Conservation (phyloP, 2,888 invertebrate species). For the Lasioglossum pauxillum region DNA sequence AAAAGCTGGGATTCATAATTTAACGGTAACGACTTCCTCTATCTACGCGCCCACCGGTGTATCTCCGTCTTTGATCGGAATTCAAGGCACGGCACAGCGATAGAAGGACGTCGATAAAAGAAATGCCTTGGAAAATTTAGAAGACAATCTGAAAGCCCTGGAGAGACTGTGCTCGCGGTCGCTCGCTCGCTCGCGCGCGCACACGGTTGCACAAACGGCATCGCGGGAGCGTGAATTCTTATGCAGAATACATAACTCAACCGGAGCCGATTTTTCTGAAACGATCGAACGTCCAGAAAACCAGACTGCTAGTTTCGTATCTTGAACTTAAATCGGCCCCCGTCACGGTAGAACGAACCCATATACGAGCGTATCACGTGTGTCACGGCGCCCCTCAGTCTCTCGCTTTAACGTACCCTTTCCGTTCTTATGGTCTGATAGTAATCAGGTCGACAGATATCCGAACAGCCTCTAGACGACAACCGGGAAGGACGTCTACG, state of each 20-base stretch:
- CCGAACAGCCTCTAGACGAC: slow-evolving; percentile 69
- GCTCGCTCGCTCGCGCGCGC: background rate
- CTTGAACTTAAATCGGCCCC: slow-evolving; percentile 56
- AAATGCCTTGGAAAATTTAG: slow-evolving; percentile 36
- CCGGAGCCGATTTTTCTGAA: slow-evolving; percentile 17
- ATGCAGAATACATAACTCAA: slow-evolving; percentile 20
- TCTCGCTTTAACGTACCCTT: slow-evolving; percentile 46
- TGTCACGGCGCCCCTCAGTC: slow-evolving; percentile 54
- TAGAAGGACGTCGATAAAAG: slow-evolving; percentile 15
- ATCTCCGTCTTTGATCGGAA: slow-evolving; percentile 41
- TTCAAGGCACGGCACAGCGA: slow-evolving; percentile 20
- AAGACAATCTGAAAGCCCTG: slow-evolving; percentile 27
- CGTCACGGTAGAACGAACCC: slow-evolving; percentile 68
- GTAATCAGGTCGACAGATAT: slow-evolving; percentile 63
- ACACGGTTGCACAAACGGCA: slow-evolving; percentile 26
- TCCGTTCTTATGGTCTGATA: slow-evolving; percentile 60
- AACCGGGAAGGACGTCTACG: slow-evolving; percentile 71
- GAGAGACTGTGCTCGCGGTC: background rate
- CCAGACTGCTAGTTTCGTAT: slow-evolving; percentile 58
- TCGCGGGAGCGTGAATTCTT: slow-evolving; percentile 21
- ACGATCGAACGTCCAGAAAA: slow-evolving; percentile 25
- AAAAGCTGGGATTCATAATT: background rate
- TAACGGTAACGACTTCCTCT: slow-evolving; percentile 1
- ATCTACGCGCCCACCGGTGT: background rate
- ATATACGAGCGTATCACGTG: slow-evolving; percentile 56